Evolutionary conservation across 2,797 vertebrate genomes (phyloP).

Genomic region (Scleropages formosus): DNA sequence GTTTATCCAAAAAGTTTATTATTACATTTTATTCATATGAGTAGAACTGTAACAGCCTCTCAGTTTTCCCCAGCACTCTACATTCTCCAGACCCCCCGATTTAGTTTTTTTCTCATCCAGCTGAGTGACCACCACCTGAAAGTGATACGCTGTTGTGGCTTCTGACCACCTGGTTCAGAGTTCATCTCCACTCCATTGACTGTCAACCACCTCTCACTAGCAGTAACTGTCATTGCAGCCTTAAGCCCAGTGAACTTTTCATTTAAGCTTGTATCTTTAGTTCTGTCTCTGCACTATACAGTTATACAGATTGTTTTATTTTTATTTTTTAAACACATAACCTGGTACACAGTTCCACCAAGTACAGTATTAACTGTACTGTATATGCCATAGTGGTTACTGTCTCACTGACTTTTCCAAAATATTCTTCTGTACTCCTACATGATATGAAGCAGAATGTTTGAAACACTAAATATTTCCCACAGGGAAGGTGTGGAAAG

Average conservation of each 20-base stretch:
- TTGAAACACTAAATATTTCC: too few relatives aligned
- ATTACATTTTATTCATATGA: too few relatives aligned
- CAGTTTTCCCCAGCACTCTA: not conserved
- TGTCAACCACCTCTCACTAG: constrained; percentile 68
- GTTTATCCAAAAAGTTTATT: not conserved
- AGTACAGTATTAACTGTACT: not conserved
- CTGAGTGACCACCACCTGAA: constrained; percentile 60
- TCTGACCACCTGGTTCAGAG: constrained; percentile 57
- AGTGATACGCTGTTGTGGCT: constrained; percentile 45
- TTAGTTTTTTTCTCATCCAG: constrained; percentile 70
- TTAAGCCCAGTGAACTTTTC: constrained; percentile 19
- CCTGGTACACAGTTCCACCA: not conserved
- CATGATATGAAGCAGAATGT: too few relatives aligned
- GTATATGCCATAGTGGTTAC: too few relatives aligned
- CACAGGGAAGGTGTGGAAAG: too few relatives aligned
- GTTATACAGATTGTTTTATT: too few relatives aligned
- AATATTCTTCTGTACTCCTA: not conserved
- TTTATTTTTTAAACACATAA: too few relatives aligned
- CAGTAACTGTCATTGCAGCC: constrained; percentile 69
- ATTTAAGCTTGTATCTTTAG: not conserved
- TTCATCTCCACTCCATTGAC: constrained; percentile 71
- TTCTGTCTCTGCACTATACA: too few relatives aligned
- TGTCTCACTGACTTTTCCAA: not conserved
- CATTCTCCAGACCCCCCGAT: constrained; percentile 48
- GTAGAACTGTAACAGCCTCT: too few relatives aligned